Percentiles rank a stretch among this genome's conserved stretches.
These are phyloP conservation scores for Acanthosepion pharaonis DNA, from an alignment of 2,888 invertebrate genomes.

Conservation along the genomic window DNA sequence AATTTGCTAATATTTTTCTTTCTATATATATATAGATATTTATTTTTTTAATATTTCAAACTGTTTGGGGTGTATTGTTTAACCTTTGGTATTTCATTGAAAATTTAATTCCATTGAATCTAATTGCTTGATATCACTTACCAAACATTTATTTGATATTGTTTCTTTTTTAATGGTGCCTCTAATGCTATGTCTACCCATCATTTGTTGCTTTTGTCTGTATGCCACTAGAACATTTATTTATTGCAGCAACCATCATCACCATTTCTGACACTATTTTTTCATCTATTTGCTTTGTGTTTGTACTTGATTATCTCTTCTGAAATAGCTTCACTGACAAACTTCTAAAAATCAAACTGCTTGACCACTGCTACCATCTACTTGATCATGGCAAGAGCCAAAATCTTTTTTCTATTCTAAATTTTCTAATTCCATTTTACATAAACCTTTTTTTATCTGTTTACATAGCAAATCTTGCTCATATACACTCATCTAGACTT, in stretches of 20 bases:
- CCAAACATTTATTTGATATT: too few species aligned
- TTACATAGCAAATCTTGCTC: neutral
- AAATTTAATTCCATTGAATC: neutral
- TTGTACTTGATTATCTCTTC: neutral
- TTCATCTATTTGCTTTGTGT: neutral
- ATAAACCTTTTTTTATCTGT: neutral
- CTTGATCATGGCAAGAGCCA: neutral
- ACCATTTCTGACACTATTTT: neutral
- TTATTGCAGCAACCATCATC: neutral
- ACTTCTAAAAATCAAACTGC: neutral
- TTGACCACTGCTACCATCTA: neutral
- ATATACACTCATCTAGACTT: too few species aligned
- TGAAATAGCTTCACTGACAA: neutral
- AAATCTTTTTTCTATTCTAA: neutral
- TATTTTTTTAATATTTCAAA: too few species aligned
- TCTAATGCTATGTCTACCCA: neutral
- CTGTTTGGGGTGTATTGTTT: neutral
- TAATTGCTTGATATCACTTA: neutral
- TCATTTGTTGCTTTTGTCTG: slow-evolving; percentile 9
- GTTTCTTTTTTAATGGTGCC: neutral
- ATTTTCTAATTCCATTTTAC: neutral
- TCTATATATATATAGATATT: too few species aligned
- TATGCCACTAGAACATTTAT: neutral
- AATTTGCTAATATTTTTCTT: too few species aligned
- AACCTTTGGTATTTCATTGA: neutral